phyloP scores from a whole-genome alignment of 2,113 vertebrate genomes.

The Anas platyrhynchos region DNA sequence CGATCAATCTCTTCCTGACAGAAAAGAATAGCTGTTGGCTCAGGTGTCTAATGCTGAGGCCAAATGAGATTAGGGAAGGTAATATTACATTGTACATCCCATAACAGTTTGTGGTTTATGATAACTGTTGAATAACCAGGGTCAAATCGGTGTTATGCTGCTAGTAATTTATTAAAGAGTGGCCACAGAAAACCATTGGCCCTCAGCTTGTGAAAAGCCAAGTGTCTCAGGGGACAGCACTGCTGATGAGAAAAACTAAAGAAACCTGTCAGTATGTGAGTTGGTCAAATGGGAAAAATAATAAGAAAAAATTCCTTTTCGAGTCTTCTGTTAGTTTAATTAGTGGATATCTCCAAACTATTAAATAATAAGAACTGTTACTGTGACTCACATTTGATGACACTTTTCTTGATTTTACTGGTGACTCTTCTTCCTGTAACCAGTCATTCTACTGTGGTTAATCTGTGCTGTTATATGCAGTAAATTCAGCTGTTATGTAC shows the following conservation, averaged over 20 bases:
- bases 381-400: not conserved
- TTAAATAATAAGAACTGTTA: not conserved
- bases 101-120: conserved; percentile 8
- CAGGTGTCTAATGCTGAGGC: not conserved
- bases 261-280: not conserved
- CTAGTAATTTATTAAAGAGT: not conserved
- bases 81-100: not conserved
- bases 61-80: conserved; percentile 14
- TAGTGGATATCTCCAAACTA: not conserved
- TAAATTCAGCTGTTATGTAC: not conserved
- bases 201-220: not conserved
- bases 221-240: not conserved
- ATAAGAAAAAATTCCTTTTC: not conserved
- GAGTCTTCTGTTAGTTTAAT: not conserved
- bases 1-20: conserved; percentile 26
- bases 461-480: not conserved
- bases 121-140: not conserved
- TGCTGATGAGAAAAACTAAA: not conserved
- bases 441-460: not conserved
- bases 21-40: conserved; percentile 30
- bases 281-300: not conserved
- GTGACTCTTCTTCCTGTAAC: not conserved
- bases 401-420: not conserved
- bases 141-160: not conserved
- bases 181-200: not conserved